Base-by-base conservation (phyloP, 2,888 invertebrate species). In the Nyleta sp. region DNA sequence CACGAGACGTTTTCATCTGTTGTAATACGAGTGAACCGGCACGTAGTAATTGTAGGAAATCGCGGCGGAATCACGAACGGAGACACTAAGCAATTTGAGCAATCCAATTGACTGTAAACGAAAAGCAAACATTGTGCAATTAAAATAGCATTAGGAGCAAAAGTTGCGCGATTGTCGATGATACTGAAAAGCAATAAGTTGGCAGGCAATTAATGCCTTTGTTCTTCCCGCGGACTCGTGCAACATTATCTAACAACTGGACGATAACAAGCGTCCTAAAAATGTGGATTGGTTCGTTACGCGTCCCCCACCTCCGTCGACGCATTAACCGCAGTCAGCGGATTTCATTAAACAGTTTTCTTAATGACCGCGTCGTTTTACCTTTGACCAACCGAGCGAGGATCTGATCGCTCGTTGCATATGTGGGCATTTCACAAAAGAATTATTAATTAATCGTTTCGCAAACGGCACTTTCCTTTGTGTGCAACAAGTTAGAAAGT, bases 401-500 rank as follows among this genome's bases (percentile, higher is more conserved):
- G n/a, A 35, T 11, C n/a, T 24, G 35, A 35, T 35, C 2, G 10
- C 2, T 11, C n/a, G 8, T 35, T 11, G 2, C 35, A 35, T 35
- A 35, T 35, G 35, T 5, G 8, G 8, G 3, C 4, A 7, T 24
- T 24, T 24, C 24, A 3, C 3, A 24, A 7, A 24, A 35, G n/a
- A 6, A 52, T n/a, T 35, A 20, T 22, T 38, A 53, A 57, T 57
- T 57, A 46, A 38, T 48, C 50, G n/a, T 64, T 64, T 64, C 62
- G 62, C 40, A 64, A 64, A 68, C 35, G 33, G 8, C 42, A 70
- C 52, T 70, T 70, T 71, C 53, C 42, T 62, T 62, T 46, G 53
- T 22, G 20, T 17, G 31, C 18, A 44, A 46, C 18, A 71, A 71
- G 17, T 71, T 60, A 71, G 70, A 71, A 62, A 71, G 71, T 62